Evolutionary conservation across 2,888 invertebrate species (phyloP), one percentile per base, ranked within the genome.

Genomic region (Yponomeuta evonymella): DNA sequence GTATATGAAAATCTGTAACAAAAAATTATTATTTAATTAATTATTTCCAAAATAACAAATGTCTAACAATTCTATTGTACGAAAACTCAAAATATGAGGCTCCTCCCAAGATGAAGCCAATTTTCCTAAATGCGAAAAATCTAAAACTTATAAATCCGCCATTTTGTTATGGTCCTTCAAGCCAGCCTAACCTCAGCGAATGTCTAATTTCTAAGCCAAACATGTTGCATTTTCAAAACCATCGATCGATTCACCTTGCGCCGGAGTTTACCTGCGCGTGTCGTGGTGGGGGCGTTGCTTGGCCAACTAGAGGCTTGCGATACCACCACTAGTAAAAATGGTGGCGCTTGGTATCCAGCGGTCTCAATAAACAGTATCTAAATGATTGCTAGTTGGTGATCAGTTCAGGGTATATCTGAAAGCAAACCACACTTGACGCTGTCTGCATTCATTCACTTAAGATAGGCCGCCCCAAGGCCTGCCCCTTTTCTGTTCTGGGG

Each of bases 181-280:
- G 51, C 51, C 51, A 8, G 51, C 15, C 51, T 58, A 58, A 58
- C 51, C 51, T 58, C 51, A 15, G 51, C 51, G 51, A 12, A 15
- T 12, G 51, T 58, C 51, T 58, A 58, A 58, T 58, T 58, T 58
- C 51, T 58, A 58, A 58, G 2, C 51, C 51, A 58, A 58, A 58
- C 51, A 58, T 58, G 51, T 58, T 58, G 51, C 51, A 58, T 58
- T 58, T 58, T 58, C 15, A 58, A 58, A 43, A 58, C 51, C 51
- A 58, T 58, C 51, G 51, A 58, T 58, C 51, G 51, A 58, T 58
- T 58, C 51, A 58, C 51, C 51, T 58, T 58, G 51, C 51, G 51
- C 51, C 15, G 51, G 51, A 58, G 51, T 58, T 58, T 58, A 58
- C 51, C 51, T 15, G 51, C 15, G 51, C 51, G 15, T 58, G 51